A percentile compares a stretch with the other conserved stretches of the same genome.
phyloP scores from a whole-genome alignment of 1,140 invertebrate genomes.

The Oncopeltus fasciatus region DNA sequence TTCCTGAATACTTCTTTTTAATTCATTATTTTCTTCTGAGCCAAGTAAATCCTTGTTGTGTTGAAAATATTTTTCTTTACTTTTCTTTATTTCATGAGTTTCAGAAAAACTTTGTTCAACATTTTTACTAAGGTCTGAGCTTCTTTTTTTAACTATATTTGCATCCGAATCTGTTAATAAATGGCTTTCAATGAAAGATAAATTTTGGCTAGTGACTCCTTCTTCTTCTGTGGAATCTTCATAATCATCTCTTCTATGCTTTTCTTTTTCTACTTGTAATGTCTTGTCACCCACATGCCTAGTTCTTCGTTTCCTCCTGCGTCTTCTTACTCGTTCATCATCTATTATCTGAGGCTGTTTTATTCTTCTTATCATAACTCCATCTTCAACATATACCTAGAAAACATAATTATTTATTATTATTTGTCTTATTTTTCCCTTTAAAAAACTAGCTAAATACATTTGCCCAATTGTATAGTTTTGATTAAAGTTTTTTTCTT shows the following conservation, averaged over 20 bases:
- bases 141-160: not conserved
- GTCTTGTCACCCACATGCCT: conserved; percentile 27
- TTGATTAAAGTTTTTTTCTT: no score
- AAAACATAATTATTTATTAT: no score
- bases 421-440: no score
- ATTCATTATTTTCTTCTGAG: not conserved
- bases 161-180: not conserved
- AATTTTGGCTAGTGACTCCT: not conserved
- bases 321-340: conserved; percentile 6
- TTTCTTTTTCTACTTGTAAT: conserved; percentile 20
- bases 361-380: conserved; percentile 14
- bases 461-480: no score
- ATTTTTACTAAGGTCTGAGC: no score
- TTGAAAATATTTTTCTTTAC: no score
- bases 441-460: no score
- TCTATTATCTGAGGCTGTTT: conserved; percentile 8
- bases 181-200: not conserved
- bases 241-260: conserved; percentile 26
- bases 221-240: conserved; percentile 19
- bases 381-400: conserved; percentile 22
- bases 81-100: no score
- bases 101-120: no score
- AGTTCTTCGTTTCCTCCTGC: conserved; percentile 15
- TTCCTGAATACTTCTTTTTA: not conserved
- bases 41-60: no score